phyloP scores from a whole-genome alignment of 2,888 invertebrate genomes.

The Philhelius pedissequus region DNA sequence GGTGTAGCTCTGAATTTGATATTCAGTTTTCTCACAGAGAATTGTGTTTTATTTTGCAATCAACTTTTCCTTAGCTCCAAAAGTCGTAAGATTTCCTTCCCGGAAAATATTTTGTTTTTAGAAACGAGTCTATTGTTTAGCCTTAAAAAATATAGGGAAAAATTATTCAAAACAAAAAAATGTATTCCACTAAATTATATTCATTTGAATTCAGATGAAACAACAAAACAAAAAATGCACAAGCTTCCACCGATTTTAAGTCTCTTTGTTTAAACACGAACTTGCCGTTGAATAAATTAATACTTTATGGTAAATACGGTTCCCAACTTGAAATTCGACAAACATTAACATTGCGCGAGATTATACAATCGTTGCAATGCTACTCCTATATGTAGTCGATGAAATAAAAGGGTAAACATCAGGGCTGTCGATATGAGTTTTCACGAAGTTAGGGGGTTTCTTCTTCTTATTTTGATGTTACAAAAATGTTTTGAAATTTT shows the following conservation, averaged over 20 bases:
- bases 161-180: too few relatives aligned
- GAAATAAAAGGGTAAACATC: background rate
- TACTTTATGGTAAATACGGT: constrained; percentile 24
- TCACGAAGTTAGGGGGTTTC: background rate
- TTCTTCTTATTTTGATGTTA: background rate
- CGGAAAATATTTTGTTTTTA: too few relatives aligned
- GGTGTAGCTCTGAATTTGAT: too few relatives aligned
- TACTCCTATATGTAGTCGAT: background rate
- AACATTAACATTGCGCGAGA: constrained; percentile 20
- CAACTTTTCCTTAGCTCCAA: too few relatives aligned
- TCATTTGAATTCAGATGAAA: background rate
- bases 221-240: background rate
- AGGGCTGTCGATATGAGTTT: background rate
- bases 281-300: constrained; percentile 24
- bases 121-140: too few relatives aligned
- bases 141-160: too few relatives aligned
- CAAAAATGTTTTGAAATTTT: background rate
- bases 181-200: background rate
- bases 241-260: background rate
- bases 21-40: too few relatives aligned
- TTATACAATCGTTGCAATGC: constrained; percentile 5
- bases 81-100: too few relatives aligned
- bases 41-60: too few relatives aligned
- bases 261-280: background rate
- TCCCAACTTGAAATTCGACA: constrained; percentile 41